These are phyloP conservation scores for Aplidium turbinatum DNA, from an alignment of 23 tunicate genomes.

Conservation along the genomic window DNA sequence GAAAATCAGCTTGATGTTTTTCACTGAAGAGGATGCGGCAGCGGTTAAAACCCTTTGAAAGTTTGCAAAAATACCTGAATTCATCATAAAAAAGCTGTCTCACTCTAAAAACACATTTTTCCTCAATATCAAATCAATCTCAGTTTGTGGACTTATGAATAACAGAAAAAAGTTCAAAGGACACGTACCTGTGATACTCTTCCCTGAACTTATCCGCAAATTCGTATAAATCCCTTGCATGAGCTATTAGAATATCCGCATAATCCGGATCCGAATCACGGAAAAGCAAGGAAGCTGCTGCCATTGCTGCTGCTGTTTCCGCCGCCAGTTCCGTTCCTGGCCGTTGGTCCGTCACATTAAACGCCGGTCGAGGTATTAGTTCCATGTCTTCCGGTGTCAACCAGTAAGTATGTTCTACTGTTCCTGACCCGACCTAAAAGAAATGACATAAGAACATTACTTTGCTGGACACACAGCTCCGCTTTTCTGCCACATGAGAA, in stretches of 20 bases:
- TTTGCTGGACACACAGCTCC: no score
- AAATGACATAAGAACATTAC: no score
- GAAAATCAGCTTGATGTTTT: no score
- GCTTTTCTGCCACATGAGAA: no score
- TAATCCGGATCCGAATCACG: constrained; percentile 50
- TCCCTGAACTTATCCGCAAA: constrained; percentile 79
- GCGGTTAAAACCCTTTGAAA: no score
- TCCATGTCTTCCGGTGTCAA: constrained; percentile 75
- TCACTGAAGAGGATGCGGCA: no score
- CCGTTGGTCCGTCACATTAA: constrained; percentile 40
- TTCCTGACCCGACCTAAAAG: constrained; percentile 80
- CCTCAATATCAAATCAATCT: no score
- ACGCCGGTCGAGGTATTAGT: constrained; percentile 60
- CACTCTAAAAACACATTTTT: no score
- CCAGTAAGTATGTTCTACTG: constrained; percentile 83
- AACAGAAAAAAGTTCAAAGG: no score
- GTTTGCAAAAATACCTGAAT: no score
- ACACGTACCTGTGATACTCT: constrained; percentile 77
- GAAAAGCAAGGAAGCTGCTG: constrained; percentile 88
- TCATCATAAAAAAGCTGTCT: no score
- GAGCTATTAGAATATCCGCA: constrained; percentile 48
- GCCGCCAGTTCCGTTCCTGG: constrained; percentile 94
- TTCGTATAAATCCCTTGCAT: constrained; percentile 80
- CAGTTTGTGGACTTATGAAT: no score
- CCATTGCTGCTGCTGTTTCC: constrained; percentile 95